A percentile compares a stretch with the other conserved stretches of the same genome.
These are phyloP conservation scores for Umimayanthus chanpuru DNA, from an alignment of 92 coral and sea anemone genomes.

Conservation along the genomic window DNA sequence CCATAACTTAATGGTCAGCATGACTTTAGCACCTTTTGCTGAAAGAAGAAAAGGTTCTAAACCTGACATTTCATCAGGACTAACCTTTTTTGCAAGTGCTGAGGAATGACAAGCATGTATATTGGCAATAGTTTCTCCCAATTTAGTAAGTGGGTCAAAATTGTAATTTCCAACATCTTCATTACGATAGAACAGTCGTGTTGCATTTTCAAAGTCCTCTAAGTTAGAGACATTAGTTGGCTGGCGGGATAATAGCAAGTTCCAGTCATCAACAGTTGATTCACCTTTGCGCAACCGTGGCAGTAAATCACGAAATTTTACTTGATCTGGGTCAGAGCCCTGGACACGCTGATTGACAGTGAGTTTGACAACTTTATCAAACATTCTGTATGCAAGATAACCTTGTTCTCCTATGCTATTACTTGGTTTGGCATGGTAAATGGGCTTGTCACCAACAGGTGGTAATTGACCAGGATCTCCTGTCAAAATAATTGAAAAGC, in stretches of 20 bases:
- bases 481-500: constrained; percentile 24
- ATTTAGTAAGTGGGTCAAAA: constrained; percentile 50
- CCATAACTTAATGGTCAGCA: constrained; percentile 57
- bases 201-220: constrained; percentile 46
- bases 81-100: constrained; percentile 35
- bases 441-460: constrained; percentile 22
- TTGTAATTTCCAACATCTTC: constrained; percentile 48
- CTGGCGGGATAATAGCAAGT: constrained; percentile 45
- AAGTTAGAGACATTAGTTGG: constrained; percentile 22
- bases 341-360: constrained; percentile 41
- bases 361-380: constrained; percentile 8
- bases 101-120: constrained; percentile 26
- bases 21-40: constrained; percentile 33
- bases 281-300: constrained; percentile 48
- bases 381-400: constrained; percentile 46
- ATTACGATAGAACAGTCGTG: constrained; percentile 53
- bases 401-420: constrained; percentile 53
- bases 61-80: constrained; percentile 30
- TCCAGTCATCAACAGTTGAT: constrained; percentile 59
- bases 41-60: constrained; percentile 26
- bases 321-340: constrained; percentile 52
- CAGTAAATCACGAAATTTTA: constrained; percentile 54
- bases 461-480: not conserved
- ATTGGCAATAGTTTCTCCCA: constrained; percentile 51
- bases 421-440: constrained; percentile 39